Conservation (phyloP, 2,888 invertebrate species). For the Aporophyla lueneburgensis region DNA sequence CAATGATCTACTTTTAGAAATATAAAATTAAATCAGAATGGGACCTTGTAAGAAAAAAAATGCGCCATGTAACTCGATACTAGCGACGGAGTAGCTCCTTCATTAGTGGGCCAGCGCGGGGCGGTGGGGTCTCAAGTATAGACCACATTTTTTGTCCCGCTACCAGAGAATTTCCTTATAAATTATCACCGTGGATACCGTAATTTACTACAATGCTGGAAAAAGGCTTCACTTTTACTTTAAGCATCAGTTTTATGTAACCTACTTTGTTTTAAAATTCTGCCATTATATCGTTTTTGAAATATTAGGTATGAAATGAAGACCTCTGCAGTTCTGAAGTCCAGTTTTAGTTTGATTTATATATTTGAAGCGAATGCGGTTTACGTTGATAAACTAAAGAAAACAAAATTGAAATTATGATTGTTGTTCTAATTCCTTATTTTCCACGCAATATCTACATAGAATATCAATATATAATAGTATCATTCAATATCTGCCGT, state of each 20-base stretch:
- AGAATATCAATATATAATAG: too few species aligned
- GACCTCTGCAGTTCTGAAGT: too few species aligned
- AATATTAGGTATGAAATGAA: neutral
- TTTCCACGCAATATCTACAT: neutral
- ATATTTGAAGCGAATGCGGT: neutral
- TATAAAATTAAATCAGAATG: neutral
- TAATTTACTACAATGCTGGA: slow-evolving; percentile 65
- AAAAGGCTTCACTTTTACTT: slow-evolving; percentile 50
- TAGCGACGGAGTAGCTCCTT: slow-evolving; percentile 81
- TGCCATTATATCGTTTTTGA: neutral
- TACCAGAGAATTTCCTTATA: slow-evolving; percentile 75
- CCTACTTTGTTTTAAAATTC: slow-evolving; percentile 9
- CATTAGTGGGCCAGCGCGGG: slow-evolving; percentile 82
- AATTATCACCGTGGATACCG: slow-evolving; percentile 65
- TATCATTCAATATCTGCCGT: too few species aligned
- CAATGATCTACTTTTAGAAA: neutral
- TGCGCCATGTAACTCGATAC: slow-evolving; percentile 73
- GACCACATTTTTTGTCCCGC: slow-evolving; percentile 83
- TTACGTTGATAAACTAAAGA: neutral
- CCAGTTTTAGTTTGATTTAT: neutral
- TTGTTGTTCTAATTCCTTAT: neutral
- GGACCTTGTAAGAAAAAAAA: slow-evolving; percentile 7
- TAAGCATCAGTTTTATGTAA: slow-evolving; percentile 40
- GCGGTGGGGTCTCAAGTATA: slow-evolving; percentile 80
- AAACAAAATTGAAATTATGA: neutral